Conservation (phyloP, 2,888 invertebrate genomes). For the Brassicogethes aeneus region DNA sequence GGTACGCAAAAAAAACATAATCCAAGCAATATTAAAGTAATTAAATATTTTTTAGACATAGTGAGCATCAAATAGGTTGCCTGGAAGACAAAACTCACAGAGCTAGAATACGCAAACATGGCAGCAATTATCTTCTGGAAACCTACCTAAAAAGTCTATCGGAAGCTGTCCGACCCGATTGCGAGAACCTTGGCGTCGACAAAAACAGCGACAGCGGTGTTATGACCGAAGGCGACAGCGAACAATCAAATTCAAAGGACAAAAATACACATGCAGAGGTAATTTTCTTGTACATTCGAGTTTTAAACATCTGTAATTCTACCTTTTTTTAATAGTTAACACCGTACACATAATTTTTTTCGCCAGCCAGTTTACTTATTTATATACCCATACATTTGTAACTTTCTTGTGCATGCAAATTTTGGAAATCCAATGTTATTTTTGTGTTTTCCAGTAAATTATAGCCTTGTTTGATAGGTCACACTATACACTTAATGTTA, state of each 20-base stretch:
- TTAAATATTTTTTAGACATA: constrained; percentile 30
- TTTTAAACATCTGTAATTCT: too few species aligned
- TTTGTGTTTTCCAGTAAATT: too few species aligned
- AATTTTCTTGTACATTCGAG: too few species aligned
- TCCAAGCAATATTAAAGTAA: neutral
- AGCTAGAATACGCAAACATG: constrained; percentile 62
- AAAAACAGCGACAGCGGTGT: constrained; percentile 65
- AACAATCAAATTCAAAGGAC: constrained; percentile 34
- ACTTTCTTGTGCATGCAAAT: too few species aligned
- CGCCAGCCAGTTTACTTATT: too few species aligned
- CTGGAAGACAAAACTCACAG: constrained; percentile 72
- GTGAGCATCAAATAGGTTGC: constrained; percentile 67
- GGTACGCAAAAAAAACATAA: constrained; percentile 22
- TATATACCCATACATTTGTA: too few species aligned
- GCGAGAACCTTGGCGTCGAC: constrained; percentile 43
- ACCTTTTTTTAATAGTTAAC: too few species aligned
- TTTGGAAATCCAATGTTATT: too few species aligned
- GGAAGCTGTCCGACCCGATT: constrained; percentile 38
- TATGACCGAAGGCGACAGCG: constrained; percentile 56
- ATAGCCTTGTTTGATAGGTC: too few species aligned
- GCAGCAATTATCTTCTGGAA: constrained; percentile 71
- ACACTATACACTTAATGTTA: too few species aligned
- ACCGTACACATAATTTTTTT: too few species aligned
- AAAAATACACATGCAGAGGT: constrained; percentile 32
- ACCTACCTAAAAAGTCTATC: constrained; percentile 58